A percentile compares a stretch with the other conserved stretches of the same genome.
phyloP scores from a whole-genome alignment of 30 jellyfish, hydroid and myxozoan genomes.

The Aurelia coerulea region DNA sequence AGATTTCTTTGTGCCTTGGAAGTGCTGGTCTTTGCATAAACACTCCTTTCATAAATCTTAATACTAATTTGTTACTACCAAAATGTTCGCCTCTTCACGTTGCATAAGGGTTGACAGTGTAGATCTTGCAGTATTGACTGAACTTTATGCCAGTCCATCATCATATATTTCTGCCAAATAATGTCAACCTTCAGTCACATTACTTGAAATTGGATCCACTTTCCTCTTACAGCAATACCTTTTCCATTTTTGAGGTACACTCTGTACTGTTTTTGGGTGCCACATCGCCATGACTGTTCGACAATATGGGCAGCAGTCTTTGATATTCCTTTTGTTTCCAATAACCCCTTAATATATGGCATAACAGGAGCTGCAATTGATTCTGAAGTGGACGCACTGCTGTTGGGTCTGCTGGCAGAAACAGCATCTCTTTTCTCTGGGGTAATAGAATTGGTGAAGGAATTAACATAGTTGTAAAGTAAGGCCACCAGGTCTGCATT shows the following conservation, averaged over 20 bases:
- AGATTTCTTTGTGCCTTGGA: conserved; percentile 2
- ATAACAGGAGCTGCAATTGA: conserved; percentile 19
- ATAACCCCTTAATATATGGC: conserved; percentile 48
- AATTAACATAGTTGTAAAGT: conserved; percentile 16
- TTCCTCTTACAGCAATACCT: no score
- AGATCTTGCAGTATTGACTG: conserved; percentile 28
- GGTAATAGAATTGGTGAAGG: conserved; percentile 14
- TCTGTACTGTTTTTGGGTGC: conserved; percentile 35
- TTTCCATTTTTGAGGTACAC: not conserved
- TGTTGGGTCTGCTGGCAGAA: conserved; percentile 29
- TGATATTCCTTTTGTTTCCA: not conserved
- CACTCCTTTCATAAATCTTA: conserved; percentile 45
- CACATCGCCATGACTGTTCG: conserved; percentile 20
- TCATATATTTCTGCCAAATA: not conserved
- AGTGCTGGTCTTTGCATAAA: conserved; percentile 19
- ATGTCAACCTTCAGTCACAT: conserved; percentile 18
- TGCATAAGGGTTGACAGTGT: conserved; percentile 26
- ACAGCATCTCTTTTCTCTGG: not conserved
- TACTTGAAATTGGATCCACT: not conserved
- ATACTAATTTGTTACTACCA: conserved; percentile 15
- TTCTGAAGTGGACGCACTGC: conserved; percentile 12
- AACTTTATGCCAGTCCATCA: conserved; percentile 24
- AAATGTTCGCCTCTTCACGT: not conserved
- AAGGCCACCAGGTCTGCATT: conserved; percentile 12
- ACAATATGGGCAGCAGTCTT: no score